These are phyloP conservation scores for Thaumetopoea pityocampa DNA, from an alignment of 1,140 invertebrate species.

Conservation along the genomic window DNA sequence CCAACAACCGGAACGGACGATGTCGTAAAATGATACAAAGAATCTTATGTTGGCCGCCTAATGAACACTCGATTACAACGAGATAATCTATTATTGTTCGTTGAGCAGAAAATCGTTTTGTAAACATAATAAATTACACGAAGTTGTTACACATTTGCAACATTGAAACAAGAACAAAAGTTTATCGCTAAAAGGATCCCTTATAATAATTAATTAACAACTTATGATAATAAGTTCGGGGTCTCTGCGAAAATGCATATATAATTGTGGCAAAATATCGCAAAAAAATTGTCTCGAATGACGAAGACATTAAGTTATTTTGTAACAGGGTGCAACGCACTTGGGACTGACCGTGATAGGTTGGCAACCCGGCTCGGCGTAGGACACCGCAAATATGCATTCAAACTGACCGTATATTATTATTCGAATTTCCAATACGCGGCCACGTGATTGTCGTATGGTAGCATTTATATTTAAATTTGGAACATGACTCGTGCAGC, in stretches of 20 bases:
- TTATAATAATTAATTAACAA: slow-evolving; percentile 62
- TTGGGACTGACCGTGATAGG: slow-evolving; percentile 53
- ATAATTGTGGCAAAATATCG: slow-evolving; percentile 56
- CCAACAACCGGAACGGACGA: slow-evolving; percentile 42
- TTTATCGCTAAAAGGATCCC: slow-evolving; percentile 37
- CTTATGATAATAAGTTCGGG: slow-evolving; percentile 58
- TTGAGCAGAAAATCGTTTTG: slow-evolving; percentile 32
- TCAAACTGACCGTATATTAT: slow-evolving; percentile 47
- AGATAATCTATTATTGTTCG: slow-evolving; percentile 18
- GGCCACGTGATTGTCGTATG: slow-evolving; percentile 44
- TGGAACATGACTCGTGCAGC: slow-evolving; percentile 16
- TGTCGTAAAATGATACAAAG: slow-evolving; percentile 36
- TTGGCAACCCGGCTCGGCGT: slow-evolving; percentile 43
- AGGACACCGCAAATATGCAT: slow-evolving; percentile 40
- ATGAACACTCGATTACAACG: slow-evolving; percentile 13
- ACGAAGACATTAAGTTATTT: slow-evolving; percentile 60
- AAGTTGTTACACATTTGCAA: slow-evolving; percentile 32
- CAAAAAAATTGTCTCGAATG: slow-evolving; percentile 48
- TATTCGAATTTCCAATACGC: slow-evolving; percentile 42
- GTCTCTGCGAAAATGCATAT: slow-evolving; percentile 42
- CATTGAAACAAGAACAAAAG: slow-evolving; percentile 37
- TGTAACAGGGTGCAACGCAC: slow-evolving; percentile 61
- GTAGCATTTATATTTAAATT: slow-evolving; percentile 25
- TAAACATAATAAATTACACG: slow-evolving; percentile 31
- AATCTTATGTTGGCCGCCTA: slow-evolving; percentile 29